These are phyloP conservation scores for Branchipolynoe longqiensis DNA, from an alignment of 2,888 invertebrate genomes.

Conservation along the genomic window DNA sequence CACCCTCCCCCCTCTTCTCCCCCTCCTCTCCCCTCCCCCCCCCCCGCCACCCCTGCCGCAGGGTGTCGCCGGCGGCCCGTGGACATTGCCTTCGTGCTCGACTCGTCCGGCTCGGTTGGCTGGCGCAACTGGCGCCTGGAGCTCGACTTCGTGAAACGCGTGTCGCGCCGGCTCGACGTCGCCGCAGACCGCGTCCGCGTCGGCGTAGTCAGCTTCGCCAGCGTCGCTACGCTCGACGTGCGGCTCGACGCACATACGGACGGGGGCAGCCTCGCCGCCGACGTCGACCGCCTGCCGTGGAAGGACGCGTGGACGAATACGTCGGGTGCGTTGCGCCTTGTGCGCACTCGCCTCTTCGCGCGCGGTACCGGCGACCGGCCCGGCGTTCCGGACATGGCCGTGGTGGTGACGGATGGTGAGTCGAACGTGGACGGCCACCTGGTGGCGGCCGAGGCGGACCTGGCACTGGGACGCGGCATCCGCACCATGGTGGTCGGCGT, in stretches of 20 bases:
- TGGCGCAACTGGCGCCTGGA: background rate
- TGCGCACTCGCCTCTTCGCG: conserved; percentile 34
- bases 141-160: conserved; percentile 22
- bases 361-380: conserved; percentile 16
- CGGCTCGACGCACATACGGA: background rate
- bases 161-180: conserved; percentile 6
- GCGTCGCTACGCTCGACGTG: conserved; percentile 13
- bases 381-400: conserved; percentile 10
- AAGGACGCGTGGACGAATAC: too few species aligned
- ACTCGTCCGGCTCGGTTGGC: conserved; percentile 40
- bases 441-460: background rate
- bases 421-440: conserved; percentile 37
- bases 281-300: conserved; percentile 44
- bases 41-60: background rate
- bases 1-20: background rate
- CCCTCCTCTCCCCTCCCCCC: background rate
- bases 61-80: background rate
- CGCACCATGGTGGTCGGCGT: conserved; percentile 53
- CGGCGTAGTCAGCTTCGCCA: conserved; percentile 36
- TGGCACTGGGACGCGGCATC: conserved; percentile 12
- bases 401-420: conserved; percentile 57
- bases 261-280: background rate
- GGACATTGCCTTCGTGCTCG: conserved; percentile 39
- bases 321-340: too few species aligned
- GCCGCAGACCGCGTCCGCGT: background rate